Conservation (phyloP, 2,113 vertebrate species). For the Vulpes ferrilata region DNA sequence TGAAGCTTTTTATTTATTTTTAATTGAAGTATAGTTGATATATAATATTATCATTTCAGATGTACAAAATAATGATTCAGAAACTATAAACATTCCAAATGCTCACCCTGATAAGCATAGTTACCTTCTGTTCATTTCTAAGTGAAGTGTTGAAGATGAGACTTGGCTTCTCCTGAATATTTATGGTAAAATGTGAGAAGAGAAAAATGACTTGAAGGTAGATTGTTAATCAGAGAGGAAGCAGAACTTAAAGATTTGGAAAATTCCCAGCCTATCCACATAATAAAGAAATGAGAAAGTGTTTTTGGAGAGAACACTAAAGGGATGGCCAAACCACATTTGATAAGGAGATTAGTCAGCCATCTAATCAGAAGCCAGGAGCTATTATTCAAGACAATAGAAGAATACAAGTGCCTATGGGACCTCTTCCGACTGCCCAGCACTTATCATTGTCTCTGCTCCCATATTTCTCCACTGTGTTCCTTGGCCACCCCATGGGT, state of each 20-base stretch:
- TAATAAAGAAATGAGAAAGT: neutral
- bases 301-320: neutral
- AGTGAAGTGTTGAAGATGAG: neutral
- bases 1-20: neutral
- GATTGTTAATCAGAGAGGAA: neutral
- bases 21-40: neutral
- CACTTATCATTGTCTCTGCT: neutral
- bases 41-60: neutral
- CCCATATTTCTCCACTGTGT: neutral
- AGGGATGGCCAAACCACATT: neutral
- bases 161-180: neutral
- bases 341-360: neutral
- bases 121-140: neutral
- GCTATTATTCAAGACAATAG: neutral
- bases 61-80: neutral
- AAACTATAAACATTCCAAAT: neutral
- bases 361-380: neutral
- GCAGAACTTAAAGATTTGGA: neutral
- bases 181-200: neutral
- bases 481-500: neutral
- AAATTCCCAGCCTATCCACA: neutral
- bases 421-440: neutral
- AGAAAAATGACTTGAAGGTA: neutral
- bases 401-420: neutral
- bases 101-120: neutral